These are phyloP conservation scores for Ictidomys tridecemlineatus DNA, from an alignment of 2,113 vertebrate genomes.

Conservation along the genomic window DNA sequence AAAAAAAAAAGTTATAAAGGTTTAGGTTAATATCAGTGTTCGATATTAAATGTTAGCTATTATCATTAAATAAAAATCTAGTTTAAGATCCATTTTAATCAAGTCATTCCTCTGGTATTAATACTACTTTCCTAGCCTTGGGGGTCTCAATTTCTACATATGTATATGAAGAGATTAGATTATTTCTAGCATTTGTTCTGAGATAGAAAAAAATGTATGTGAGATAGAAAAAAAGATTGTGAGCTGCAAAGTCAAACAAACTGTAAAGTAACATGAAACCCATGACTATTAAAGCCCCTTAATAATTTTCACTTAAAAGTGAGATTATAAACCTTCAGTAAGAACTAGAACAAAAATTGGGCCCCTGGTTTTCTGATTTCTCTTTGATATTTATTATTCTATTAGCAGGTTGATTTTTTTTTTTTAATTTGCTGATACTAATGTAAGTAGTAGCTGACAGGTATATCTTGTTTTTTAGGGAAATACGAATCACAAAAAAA, in stretches of 20 bases:
- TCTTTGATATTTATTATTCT: slow-evolving; percentile 33
- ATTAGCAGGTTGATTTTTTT: neutral
- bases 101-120: slow-evolving; percentile 19
- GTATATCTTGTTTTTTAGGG: slow-evolving; percentile 31
- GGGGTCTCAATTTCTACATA: neutral
- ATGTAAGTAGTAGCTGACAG: neutral
- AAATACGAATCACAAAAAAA: slow-evolving; percentile 24
- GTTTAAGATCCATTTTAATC: neutral
- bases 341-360: slow-evolving; percentile 53
- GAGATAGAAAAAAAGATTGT: neutral
- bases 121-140: slow-evolving; percentile 5
- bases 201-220: neutral
- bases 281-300: slow-evolving; percentile 8
- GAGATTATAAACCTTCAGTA: neutral
- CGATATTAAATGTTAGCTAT: neutral
- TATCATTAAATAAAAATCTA: slow-evolving; percentile 38
- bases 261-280: neutral
- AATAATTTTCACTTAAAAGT: slow-evolving; percentile 47
- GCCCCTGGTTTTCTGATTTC: neutral
- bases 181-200: neutral
- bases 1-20: neutral
- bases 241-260: neutral
- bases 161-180: neutral
- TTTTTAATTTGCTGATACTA: slow-evolving; percentile 12
- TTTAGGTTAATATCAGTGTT: neutral